Base-by-base conservation (phyloP, 2,888 invertebrate species). In the Pelosia muscerda region DNA sequence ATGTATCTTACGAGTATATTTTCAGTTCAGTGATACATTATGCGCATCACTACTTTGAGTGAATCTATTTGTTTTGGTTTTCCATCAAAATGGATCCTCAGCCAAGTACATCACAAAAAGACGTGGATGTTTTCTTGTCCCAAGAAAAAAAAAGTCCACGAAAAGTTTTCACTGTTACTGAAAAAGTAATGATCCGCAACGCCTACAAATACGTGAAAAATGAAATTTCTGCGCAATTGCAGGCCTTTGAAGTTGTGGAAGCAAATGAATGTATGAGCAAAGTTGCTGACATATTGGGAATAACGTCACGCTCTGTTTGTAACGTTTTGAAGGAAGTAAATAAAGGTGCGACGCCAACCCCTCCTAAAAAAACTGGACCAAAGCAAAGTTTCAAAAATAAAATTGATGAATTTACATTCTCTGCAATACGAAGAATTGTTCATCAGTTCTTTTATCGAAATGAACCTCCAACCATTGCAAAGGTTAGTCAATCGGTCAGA, bases 341-440 rank as follows among this genome's bases (percentile, higher is more conserved):
- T 56, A 61, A 66, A 66, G 66, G 58, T 63, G 49, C 64, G 28
- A 2, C 28, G 28, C 28, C 28, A 28, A 28, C 28, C 6, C 56
- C 54, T 55, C 23, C 70, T 55, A 63, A 60, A 65, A 71, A 71
- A 71, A 54, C 68, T 72, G 68, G 64, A 60, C 66, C 68, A 64
- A 68, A 68, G 63, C 71, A 38, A 57, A 68, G 59, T 65, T 65
- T 68, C 54, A 72, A 72, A 68, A 23, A 55, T 23, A 65, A 69
- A 72, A 55, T 68, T 64, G 65, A 68, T 60, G 65, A 71, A 55
- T 71, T 68, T 65, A 71, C 71, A 59, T 65, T 68, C 49, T 58
- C 63, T 26, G 68, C 68, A 61, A 66, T 69, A 66, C 42, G 66
- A 66, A 59, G 70, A 66, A 70, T 60, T 61, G 63, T 66, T 59